Conservation (phyloP, 2,888 invertebrate species). For the Drosophila pseudotalamancana region DNA sequence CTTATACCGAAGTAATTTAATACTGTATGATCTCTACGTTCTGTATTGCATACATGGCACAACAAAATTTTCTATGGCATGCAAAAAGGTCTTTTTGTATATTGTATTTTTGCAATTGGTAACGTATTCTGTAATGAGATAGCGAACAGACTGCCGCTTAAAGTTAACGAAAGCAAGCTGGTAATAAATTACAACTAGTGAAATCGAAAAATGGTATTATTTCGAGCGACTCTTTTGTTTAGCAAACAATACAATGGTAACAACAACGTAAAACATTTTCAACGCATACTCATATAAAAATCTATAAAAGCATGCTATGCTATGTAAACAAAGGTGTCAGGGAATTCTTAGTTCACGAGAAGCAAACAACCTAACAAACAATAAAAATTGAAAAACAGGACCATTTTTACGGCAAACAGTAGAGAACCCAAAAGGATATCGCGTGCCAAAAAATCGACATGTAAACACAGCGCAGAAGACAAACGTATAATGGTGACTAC, state of each 20-base stretch:
- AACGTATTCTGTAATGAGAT: slow-evolving; percentile 1
- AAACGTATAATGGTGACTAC: slow-evolving; percentile 25
- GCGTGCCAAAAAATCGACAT: slow-evolving; percentile 77
- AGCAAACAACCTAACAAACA: slow-evolving; percentile 48
- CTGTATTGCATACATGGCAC: no score
- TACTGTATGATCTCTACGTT: no score
- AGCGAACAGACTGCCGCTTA: background rate
- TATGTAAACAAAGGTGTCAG: slow-evolving; percentile 46
- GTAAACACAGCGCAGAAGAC: slow-evolving; percentile 56
- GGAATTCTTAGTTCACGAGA: slow-evolving; percentile 53
- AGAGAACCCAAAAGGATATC: slow-evolving; percentile 72
- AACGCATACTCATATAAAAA: background rate
- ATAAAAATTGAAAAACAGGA: slow-evolving; percentile 28
- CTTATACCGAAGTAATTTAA: no score
- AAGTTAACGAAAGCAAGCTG: slow-evolving; percentile 5
- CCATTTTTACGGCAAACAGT: slow-evolving; percentile 58
- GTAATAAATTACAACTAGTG: slow-evolving; percentile 51
- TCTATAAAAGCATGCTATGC: slow-evolving; percentile 11
- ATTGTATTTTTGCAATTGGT: background rate
- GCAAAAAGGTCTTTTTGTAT: no score
- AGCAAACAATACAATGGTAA: slow-evolving; percentile 56
- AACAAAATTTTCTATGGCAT: no score
- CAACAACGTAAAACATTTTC: slow-evolving; percentile 46
- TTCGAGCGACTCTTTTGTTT: slow-evolving; percentile 56
- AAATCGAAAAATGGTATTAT: slow-evolving; percentile 45